phyloP scores from a whole-genome alignment of 2,888 invertebrate genomes.

The Antheraea assamensis region DNA sequence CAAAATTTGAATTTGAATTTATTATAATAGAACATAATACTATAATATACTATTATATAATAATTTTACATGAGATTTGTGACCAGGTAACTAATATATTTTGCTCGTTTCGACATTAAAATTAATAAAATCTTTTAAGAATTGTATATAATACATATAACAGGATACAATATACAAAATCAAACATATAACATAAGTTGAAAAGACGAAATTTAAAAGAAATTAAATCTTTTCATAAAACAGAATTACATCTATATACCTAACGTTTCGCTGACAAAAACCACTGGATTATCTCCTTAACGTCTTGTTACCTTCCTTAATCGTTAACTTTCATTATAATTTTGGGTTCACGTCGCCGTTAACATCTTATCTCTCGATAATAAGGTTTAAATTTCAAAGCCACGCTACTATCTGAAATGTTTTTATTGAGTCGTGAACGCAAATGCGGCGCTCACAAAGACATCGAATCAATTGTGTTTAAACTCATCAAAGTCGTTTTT shows the following conservation, averaged over 20 bases:
- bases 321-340: conserved; percentile 19
- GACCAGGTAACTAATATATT: too few species aligned
- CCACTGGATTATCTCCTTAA: conserved; percentile 10
- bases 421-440: conserved; percentile 15
- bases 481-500: background rate
- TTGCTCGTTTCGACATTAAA: too few species aligned
- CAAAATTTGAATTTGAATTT: too few species aligned
- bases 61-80: too few species aligned
- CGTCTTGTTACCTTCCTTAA: conserved; percentile 14
- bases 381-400: conserved; percentile 15
- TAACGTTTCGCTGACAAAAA: conserved; percentile 14
- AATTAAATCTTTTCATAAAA: background rate
- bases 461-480: conserved; percentile 13
- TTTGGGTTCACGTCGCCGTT: conserved; percentile 9
- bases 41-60: too few species aligned
- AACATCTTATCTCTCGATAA: conserved; percentile 8
- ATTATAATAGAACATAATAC: too few species aligned
- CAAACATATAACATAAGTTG: too few species aligned
- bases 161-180: too few species aligned
- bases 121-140: too few species aligned
- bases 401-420: background rate
- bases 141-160: too few species aligned
- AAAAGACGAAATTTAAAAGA: background rate
- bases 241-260: background rate
- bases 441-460: conserved; percentile 12